Base-by-base conservation (phyloP, 2,797 vertebrate genomes). In the Phataginus tricuspis region DNA sequence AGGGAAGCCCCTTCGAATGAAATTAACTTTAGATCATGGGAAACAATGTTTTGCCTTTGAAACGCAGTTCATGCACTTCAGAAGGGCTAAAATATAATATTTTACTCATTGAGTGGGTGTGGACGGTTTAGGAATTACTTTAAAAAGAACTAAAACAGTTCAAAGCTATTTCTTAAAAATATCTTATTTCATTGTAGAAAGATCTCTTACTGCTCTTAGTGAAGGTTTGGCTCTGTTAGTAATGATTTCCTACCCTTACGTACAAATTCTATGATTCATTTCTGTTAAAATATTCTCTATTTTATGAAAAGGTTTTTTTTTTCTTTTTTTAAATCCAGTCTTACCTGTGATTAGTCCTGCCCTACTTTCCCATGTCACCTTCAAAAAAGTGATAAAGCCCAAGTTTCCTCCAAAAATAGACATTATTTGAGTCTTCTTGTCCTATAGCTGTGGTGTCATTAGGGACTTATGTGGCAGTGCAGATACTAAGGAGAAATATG, bases 321-420 rank as follows among this genome's bases (percentile, higher is more conserved):
- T n/a, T 55, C 25, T 61, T 74, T 82, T 96, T 98, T 96, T 75
- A 97, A 98, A 98, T 98, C 86, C 98, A 98, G 97, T 98, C 96
- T 98, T 98, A 97, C 96, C 97, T 98, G 98, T 98, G 98, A 98
- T 98, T 98, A 98, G 98, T 97, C 97, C 97, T 98, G 98, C 96
- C 98, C 97, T 98, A 98, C 98, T 98, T 98, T 98, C 83, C 97
- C 95, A 90, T 98, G 98, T 98, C 98, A 98, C 98, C 98, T 98
- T 98, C 98, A 98, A 98, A 98, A 91, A 97, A 97, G 87, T 95
- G 95, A 97, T 96, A 98, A 96, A 97, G 93, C 96, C 93, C 19
- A 79, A 97, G 97, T 97, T 98, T 98, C 85, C 5, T 95, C 13
- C 91, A 96, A 97, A 97, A 98, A 98, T 97, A 98, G 98, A 98